Conservation (phyloP, 2,888 invertebrate genomes). For the Lycocerus yunnanus region DNA sequence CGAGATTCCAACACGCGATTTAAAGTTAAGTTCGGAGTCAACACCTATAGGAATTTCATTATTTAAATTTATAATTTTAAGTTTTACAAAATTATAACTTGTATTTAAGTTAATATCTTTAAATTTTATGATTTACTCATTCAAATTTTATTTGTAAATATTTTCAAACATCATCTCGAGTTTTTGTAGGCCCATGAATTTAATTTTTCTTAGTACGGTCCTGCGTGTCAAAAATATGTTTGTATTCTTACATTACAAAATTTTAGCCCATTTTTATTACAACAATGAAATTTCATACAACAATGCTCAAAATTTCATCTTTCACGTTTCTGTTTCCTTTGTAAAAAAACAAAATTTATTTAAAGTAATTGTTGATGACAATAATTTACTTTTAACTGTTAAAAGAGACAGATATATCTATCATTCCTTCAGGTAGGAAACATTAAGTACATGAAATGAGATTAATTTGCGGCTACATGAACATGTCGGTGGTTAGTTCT, state of each 20-base stretch:
- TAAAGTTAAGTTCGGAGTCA: no score
- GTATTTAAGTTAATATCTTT: no score
- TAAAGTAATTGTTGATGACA: neutral
- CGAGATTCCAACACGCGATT: no score
- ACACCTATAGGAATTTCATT: no score
- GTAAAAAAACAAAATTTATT: neutral
- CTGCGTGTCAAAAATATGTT: no score
- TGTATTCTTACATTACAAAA: neutral
- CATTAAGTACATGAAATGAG: conserved; percentile 28
- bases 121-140: no score
- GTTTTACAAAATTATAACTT: no score
- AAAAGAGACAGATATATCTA: conserved; percentile 5
- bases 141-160: no score
- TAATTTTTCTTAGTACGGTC: no score
- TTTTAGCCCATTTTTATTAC: neutral
- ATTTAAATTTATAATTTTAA: no score
- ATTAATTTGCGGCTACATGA: conserved; percentile 30
- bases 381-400: conserved; percentile 4
- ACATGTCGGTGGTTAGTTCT: conserved; percentile 28
- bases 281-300: neutral
- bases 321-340: neutral
- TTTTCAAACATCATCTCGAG: no score
- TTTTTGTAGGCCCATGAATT: no score
- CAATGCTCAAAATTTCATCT: neutral
- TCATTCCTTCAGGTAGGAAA: conserved; percentile 23